Conservation (phyloP, 2,797 vertebrate species). For the Acanthornis magna region DNA sequence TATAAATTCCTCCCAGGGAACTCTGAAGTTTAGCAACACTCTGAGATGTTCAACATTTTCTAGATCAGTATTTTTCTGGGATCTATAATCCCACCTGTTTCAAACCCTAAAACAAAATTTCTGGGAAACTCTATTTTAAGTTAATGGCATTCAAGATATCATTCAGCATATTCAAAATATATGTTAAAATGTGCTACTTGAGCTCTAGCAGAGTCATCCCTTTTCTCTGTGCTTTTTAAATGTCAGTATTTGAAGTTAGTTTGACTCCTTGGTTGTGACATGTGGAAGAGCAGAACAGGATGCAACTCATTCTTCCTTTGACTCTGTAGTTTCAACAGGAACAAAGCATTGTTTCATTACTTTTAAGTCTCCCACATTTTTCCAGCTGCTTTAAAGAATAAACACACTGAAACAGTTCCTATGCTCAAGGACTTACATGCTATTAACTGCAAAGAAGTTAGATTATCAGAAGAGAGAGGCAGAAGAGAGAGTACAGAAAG, state of each 20-base stretch:
- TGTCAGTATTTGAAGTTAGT: neutral
- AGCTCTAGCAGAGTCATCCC: neutral
- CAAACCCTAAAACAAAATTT: neutral
- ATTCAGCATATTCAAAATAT: neutral
- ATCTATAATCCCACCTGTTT: neutral
- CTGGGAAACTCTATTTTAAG: neutral
- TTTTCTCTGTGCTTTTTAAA: neutral
- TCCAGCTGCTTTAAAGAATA: neutral
- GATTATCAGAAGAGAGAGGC: neutral
- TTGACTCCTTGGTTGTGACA: accelerated
- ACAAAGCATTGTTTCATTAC: neutral
- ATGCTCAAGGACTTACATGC: neutral
- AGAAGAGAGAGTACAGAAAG: neutral
- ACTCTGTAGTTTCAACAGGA: neutral
- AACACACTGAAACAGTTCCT: neutral
- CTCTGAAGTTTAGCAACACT: neutral
- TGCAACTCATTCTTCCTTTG: neutral
- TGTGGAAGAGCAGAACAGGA: neutral
- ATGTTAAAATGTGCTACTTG: neutral
- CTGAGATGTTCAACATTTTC: neutral
- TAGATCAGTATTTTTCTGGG: neutral
- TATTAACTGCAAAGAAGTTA: neutral
- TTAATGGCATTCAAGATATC: neutral
- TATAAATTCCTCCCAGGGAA: neutral
- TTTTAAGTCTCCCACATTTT: neutral